Percentiles rank a stretch among this genome's conserved stretches.
phyloP scores from a whole-genome alignment of 2,797 vertebrate genomes.

The Pseudochirops corinnae region DNA sequence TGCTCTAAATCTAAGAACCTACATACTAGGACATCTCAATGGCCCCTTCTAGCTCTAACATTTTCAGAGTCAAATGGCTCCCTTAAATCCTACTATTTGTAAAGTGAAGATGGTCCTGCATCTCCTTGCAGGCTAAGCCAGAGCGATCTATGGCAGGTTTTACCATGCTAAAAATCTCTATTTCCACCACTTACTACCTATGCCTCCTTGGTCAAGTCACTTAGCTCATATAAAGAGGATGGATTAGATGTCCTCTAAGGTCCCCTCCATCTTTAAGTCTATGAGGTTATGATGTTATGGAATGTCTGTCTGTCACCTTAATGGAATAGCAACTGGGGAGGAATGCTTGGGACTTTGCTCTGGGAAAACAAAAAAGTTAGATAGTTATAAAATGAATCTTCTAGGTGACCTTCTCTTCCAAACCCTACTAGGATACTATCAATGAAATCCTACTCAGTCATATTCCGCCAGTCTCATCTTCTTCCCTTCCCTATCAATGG shows the following conservation, averaged over 20 bases:
- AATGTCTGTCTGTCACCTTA: background rate
- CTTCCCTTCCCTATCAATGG: background rate
- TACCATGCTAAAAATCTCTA: background rate
- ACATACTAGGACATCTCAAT: background rate
- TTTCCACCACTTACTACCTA: background rate
- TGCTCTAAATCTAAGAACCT: background rate
- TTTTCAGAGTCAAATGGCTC: background rate
- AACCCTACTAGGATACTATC: background rate
- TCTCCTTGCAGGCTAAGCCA: background rate
- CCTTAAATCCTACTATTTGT: background rate
- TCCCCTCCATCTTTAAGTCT: background rate
- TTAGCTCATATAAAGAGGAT: background rate
- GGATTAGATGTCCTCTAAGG: background rate
- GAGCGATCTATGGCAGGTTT: background rate
- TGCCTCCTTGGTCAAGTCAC: background rate
- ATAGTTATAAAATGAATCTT: background rate
- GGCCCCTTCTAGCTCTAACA: background rate
- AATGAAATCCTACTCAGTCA: background rate
- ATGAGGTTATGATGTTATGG: background rate
- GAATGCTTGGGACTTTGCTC: background rate
- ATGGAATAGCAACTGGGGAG: background rate
- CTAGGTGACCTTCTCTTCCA: background rate
- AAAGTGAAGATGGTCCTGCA: background rate
- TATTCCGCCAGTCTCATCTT: background rate
- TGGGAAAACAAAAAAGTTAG: background rate